phyloP scores from a whole-genome alignment of 2,113 vertebrate genomes.

The Daboia siamensis region DNA sequence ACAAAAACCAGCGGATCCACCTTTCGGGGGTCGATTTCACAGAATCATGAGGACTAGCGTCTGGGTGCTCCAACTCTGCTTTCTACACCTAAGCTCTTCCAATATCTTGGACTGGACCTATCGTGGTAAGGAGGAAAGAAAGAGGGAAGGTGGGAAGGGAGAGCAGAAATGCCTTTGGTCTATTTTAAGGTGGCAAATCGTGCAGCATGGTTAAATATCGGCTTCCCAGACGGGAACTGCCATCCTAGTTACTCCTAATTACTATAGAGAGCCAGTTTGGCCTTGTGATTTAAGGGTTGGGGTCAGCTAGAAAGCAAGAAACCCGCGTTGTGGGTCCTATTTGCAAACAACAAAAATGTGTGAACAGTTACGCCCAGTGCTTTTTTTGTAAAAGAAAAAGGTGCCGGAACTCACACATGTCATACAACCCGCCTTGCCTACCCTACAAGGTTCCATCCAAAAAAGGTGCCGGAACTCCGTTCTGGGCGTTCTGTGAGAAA shows the following conservation, averaged over 20 bases:
- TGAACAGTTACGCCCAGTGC: background rate
- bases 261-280: background rate
- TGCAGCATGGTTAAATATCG: background rate
- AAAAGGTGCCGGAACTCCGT: no score
- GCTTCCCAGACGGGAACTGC: background rate
- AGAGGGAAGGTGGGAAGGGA: no score
- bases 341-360: background rate
- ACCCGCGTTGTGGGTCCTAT: rapidly evolving
- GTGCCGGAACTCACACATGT: no score
- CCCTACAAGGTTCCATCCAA: no score
- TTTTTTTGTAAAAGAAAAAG: no score
- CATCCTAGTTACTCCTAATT: background rate
- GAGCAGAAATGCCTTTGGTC: rapidly evolving
- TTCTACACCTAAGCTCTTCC: constrained; percentile 1
- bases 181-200: background rate
- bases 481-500: no score
- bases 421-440: no score
- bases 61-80: constrained; percentile 28
- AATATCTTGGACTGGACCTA: constrained; percentile 59
- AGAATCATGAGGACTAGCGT: constrained; percentile 24
- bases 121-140: constrained; percentile 58
- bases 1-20: background rate
- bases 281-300: background rate
- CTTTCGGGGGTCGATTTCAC: background rate
- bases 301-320: background rate